Evolutionary conservation across 2,113 vertebrate species (phyloP).

Genomic region (Hippoglossus stenolepis): DNA sequence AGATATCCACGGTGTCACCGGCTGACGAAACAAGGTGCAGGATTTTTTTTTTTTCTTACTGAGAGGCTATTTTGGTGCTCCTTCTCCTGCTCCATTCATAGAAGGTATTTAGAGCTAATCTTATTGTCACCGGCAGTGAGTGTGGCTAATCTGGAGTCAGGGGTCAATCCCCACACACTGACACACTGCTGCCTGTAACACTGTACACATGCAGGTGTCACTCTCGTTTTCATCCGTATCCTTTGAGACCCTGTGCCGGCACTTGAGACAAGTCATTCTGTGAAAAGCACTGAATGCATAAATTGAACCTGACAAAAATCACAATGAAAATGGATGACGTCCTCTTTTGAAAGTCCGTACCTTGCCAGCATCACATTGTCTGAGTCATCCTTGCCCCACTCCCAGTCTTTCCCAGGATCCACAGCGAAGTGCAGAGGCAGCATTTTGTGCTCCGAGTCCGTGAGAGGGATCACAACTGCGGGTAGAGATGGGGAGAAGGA

Average conservation of each 20-base stretch:
- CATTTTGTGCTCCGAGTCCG: slow-evolving; percentile 95
- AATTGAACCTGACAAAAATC: neutral
- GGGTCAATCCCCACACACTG: slow-evolving; percentile 55
- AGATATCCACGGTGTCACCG: slow-evolving; percentile 1
- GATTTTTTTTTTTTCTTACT: slow-evolving; percentile 20
- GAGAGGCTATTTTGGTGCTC: slow-evolving; percentile 52
- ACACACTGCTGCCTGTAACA: slow-evolving; percentile 1
- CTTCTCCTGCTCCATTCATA: slow-evolving; percentile 59
- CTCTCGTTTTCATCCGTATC: neutral
- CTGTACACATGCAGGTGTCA: neutral
- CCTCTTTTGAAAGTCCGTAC: slow-evolving; percentile 66
- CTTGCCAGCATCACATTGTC: slow-evolving; percentile 94
- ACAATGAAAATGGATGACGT: neutral
- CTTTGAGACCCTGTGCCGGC: too few species aligned
- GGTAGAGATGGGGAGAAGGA: neutral
- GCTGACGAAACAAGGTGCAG: slow-evolving; percentile 7
- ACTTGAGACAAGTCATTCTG: too few species aligned
- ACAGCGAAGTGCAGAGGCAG: slow-evolving; percentile 97
- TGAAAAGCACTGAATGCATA: too few species aligned
- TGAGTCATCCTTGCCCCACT: slow-evolving; percentile 93
- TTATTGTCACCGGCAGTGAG: slow-evolving; percentile 50
- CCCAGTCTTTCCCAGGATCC: slow-evolving; percentile 95
- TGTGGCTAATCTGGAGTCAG: slow-evolving; percentile 70
- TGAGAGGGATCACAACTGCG: slow-evolving; percentile 95
- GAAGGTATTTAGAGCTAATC: slow-evolving; percentile 73